Evolutionary conservation across 1,140 invertebrate genomes (phyloP).

Genomic region (Penaeus indicus): DNA sequence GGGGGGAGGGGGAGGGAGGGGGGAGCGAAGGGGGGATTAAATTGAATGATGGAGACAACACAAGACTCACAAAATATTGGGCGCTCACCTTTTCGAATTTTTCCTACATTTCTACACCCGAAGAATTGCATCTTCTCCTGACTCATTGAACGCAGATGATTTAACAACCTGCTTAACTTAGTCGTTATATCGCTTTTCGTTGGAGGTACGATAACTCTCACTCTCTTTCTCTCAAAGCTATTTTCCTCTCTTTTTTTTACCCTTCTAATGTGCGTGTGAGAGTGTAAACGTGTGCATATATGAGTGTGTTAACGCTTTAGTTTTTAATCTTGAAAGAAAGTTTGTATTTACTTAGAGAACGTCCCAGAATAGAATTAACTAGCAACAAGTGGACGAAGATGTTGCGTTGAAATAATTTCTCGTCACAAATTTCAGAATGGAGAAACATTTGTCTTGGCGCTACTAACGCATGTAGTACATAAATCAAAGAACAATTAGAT

Average conservation of each 20-base stretch:
- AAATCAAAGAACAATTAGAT: too few relatives aligned
- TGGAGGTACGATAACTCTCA: conserved; percentile 53
- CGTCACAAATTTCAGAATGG: too few relatives aligned
- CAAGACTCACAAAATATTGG: conserved; percentile 64
- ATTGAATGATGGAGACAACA: conserved; percentile 65
- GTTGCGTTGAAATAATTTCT: too few relatives aligned
- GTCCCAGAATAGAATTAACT: too few relatives aligned
- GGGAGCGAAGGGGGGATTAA: conserved; percentile 53
- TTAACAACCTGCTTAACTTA: conserved; percentile 46
- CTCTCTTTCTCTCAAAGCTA: neutral
- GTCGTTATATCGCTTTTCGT: conserved; percentile 24
- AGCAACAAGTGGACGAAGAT: too few relatives aligned
- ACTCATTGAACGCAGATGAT: conserved; percentile 60
- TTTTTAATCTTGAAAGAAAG: too few relatives aligned
- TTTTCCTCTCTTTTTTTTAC: conserved; percentile 47
- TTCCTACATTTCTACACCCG: conserved; percentile 63
- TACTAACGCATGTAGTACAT: too few relatives aligned
- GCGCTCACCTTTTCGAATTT: conserved; percentile 63
- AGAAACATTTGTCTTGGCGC: too few relatives aligned
- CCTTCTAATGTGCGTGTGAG: conserved; percentile 1
- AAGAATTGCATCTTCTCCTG: conserved; percentile 61
- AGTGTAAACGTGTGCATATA: too few relatives aligned
- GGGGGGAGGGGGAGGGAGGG: conserved; percentile 7
- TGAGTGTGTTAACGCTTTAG: too few relatives aligned
- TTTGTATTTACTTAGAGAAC: too few relatives aligned